Conservation (phyloP, 2,888 invertebrate species). For the Cephus pygmeus region DNA sequence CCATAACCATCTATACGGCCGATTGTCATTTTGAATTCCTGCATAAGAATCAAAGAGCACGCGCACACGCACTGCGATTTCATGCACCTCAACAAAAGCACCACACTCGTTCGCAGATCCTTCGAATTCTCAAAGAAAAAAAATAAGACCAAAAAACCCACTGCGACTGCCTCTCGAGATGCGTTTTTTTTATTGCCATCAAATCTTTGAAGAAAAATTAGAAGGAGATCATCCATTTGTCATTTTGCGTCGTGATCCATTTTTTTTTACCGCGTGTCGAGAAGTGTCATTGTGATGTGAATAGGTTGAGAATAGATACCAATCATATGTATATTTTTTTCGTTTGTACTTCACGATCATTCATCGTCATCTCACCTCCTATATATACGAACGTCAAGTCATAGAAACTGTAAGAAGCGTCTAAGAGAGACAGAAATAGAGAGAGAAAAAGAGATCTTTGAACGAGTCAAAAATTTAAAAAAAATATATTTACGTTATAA, state of each 20-base stretch:
- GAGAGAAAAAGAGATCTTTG: background rate
- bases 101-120: no score
- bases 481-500: background rate
- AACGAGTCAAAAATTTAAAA: background rate
- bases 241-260: no score
- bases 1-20: no score
- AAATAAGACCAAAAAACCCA: background rate
- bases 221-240: background rate
- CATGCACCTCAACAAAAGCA: background rate
- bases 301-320: no score
- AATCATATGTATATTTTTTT: no score
- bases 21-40: no score
- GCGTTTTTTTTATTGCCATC: background rate
- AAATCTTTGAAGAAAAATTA: background rate
- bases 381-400: constrained; percentile 46
- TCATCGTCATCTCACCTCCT: constrained; percentile 47
- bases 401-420: constrained; percentile 38
- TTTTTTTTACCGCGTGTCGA: background rate
- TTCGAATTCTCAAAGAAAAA: background rate
- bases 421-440: background rate
- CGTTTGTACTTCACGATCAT: constrained; percentile 32
- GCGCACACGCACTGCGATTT: constrained; percentile 8
- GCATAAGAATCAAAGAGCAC: background rate
- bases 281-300: no score
- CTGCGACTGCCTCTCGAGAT: background rate